These are phyloP conservation scores for Stichodactyla mertensii DNA, from an alignment of 64 coral and sea anemone genomes.

Conservation along the genomic window DNA sequence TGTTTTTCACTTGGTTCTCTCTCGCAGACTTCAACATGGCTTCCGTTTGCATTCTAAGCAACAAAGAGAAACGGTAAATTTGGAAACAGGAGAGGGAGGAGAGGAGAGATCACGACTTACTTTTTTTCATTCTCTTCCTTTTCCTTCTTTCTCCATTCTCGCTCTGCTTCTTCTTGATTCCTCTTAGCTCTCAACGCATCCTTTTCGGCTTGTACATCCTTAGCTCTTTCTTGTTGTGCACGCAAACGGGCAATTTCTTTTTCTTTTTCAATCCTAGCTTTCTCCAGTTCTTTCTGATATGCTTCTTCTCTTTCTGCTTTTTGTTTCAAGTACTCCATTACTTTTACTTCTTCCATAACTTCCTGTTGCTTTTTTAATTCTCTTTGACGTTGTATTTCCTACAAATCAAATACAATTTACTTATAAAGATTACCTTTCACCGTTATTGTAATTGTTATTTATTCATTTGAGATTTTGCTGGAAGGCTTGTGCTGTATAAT, in stretches of 20 bases:
- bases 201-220: constrained; percentile 97
- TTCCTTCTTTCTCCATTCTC: constrained; percentile 93
- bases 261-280: constrained; percentile 78
- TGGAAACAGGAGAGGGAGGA: no score
- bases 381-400: constrained; percentile 85
- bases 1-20: constrained; percentile 84
- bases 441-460: no score
- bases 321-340: constrained; percentile 94
- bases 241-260: constrained; percentile 93
- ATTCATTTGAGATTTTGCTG: no score
- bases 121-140: constrained; percentile 89
- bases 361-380: constrained; percentile 80
- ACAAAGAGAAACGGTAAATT: not conserved
- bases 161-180: constrained; percentile 96
- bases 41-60: constrained; percentile 66
- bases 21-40: constrained; percentile 79
- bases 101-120: not conserved
- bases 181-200: constrained; percentile 93
- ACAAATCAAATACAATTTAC: not conserved
- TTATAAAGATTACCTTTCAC: not conserved
- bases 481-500: no score
- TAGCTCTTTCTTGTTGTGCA: constrained; percentile 90
- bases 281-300: constrained; percentile 81
- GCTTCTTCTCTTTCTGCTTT: constrained; percentile 94
- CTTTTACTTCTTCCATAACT: constrained; percentile 86